Conservation (phyloP, 2,113 vertebrate genomes). For the Varanus komodoensis region DNA sequence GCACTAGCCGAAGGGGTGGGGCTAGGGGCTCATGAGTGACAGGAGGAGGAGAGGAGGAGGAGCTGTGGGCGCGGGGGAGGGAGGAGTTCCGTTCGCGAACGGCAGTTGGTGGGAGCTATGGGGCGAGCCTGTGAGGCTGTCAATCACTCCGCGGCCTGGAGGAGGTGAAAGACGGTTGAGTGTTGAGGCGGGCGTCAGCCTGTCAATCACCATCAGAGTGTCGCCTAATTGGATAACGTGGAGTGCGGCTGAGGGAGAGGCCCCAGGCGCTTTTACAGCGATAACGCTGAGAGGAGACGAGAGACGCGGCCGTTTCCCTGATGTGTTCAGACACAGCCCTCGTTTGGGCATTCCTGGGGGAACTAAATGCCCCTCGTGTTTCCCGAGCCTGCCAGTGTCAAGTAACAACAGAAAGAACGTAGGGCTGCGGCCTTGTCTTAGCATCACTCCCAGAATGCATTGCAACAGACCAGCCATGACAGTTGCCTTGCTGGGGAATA, state of each 20-base stretch:
- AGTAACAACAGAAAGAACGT: no score
- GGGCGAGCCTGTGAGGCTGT: not conserved
- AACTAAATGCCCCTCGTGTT: no score
- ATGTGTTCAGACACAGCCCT: not conserved
- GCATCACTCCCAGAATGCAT: slow-evolving; percentile 6
- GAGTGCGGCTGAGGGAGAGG: not conserved
- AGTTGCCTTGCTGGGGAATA: not conserved
- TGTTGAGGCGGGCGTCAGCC: not conserved
- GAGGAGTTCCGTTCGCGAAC: no score
- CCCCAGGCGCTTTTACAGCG: not conserved
- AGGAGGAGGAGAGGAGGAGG: no score
- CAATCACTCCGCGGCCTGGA: not conserved
- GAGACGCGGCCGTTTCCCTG: not conserved
- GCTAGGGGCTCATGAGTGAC: not conserved
- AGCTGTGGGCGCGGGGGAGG: not conserved
- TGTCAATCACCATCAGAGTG: not conserved
- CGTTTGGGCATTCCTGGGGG: not conserved
- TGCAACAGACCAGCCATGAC: not conserved
- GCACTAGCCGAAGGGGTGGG: not conserved
- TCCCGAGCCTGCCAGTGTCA: no score
- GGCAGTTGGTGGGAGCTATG: not conserved
- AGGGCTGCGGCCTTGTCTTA: not conserved
- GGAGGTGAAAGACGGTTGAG: not conserved
- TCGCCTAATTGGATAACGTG: slow-evolving; percentile 9
- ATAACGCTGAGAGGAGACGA: not conserved